Evolutionary conservation across 2,888 invertebrate species (phyloP).

Genomic region (Gortyna flavago): DNA sequence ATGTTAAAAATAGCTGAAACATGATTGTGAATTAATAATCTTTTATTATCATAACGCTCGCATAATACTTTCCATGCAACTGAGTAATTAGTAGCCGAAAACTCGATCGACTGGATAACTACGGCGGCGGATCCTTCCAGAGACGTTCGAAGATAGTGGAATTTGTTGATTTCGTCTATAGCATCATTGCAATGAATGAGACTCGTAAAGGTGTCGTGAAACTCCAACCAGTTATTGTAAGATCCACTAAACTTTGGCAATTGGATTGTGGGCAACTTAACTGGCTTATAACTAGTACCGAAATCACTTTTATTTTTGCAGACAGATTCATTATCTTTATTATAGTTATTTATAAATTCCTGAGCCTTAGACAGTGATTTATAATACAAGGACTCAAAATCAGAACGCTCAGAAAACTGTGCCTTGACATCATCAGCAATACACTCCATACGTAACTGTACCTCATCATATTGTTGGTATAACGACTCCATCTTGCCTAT

Average conservation of each 20-base stretch:
- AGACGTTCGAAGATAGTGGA: constrained; percentile 6
- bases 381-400: not conserved
- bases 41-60: not conserved
- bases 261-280: not conserved
- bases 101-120: not conserved
- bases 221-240: constrained; percentile 7
- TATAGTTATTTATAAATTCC: not conserved
- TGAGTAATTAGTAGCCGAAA: not conserved
- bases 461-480: constrained; percentile 4
- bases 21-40: constrained; percentile 8
- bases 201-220: constrained; percentile 9
- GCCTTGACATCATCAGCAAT: constrained; percentile 1
- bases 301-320: not conserved
- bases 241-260: constrained; percentile 2
- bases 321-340: not conserved
- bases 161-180: constrained; percentile 10
- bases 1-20: constrained; percentile 1
- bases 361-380: not conserved
- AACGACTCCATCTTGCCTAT: constrained; percentile 7
- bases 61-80: constrained; percentile 3
- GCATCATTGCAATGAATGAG: constrained; percentile 8
- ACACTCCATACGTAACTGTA: constrained; percentile 4
- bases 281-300: not conserved
- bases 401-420: constrained; percentile 2
- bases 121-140: constrained; percentile 10